Evolutionary conservation across 1,140 invertebrate species (phyloP), one percentile per base, ranked within the genome.

Genomic region (Sitobion miscanthi): DNA sequence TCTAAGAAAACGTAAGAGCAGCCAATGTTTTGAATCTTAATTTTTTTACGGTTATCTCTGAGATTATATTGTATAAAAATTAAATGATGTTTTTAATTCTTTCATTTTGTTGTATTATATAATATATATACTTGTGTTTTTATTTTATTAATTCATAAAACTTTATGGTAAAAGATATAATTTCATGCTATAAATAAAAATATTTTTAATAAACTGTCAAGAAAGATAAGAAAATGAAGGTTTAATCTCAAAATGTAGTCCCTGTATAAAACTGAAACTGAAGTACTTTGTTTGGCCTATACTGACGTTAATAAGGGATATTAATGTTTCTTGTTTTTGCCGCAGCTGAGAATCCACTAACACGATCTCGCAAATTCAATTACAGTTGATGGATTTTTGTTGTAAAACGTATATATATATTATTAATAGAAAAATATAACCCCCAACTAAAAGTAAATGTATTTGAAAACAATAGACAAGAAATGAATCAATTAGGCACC

Each of bases 231-330:
- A 89, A 89, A 89, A 89, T 49, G 9, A 89, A 89, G 49, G 49
- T 38, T 89, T 89, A 54, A 89, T 89, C 49, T 57, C 35, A 38
- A 89, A 89, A 89, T 89, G 11, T 62, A 62, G 54, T 62, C 57
- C 89, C 47, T 87, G 45, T 49, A 57, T 54, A 21, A 90, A 69
- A 62, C 52, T 57, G 54, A 90, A 90, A 42, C 57, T 25, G 89
- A 45, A 90, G 89, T 69, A 90, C 35, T 90, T 90, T 90, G 89
- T 90, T 90, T 90, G 38, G 89, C 89, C 89, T 90, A 90, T 45
- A 69, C 89, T 21, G 89, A 90, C 89, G 57, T n/a, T 90, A 90
- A 90, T 90, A 90, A 90, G 89, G 89, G 89, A 90, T 90, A 90
- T 62, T 90, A 69, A 45, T 90, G 88, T 89, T 57, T 89, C 49